Percentiles rank a stretch among this genome's conserved stretches.
These are phyloP conservation scores for Cepphus grylle DNA, from an alignment of 2,113 vertebrate genomes.

Conservation along the genomic window DNA sequence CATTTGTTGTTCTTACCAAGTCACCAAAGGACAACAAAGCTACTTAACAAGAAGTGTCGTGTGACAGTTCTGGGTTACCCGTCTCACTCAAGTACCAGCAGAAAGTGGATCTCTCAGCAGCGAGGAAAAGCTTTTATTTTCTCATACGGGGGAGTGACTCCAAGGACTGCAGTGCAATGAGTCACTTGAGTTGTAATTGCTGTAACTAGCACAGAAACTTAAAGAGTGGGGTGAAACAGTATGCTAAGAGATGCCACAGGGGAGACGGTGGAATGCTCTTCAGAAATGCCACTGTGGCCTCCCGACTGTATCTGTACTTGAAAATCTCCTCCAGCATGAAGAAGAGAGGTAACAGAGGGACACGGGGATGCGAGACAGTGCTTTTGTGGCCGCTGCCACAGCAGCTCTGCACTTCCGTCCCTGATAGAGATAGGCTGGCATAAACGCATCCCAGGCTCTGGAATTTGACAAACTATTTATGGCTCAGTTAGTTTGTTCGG, in stretches of 20 bases:
- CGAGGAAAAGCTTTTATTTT: background rate
- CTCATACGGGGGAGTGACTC: background rate
- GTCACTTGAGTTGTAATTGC: background rate
- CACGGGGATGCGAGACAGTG: too few species aligned
- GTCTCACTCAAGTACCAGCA: background rate
- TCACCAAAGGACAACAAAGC: background rate
- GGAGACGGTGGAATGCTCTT: background rate
- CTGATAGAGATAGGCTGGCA: fast-evolving
- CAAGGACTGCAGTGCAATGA: background rate
- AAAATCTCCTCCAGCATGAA: background rate
- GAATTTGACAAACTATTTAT: background rate
- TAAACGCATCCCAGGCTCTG: background rate
- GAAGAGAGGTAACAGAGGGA: background rate
- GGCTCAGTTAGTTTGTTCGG: fast-evolving
- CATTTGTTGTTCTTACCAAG: background rate
- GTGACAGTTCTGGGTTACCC: background rate
- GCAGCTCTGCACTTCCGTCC: background rate
- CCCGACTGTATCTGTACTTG: background rate
- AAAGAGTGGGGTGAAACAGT: background rate
- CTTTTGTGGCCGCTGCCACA: background rate
- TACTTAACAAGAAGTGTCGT: background rate
- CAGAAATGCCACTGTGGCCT: background rate
- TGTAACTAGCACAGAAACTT: background rate
- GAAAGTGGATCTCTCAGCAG: background rate
- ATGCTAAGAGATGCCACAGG: background rate